Evolutionary conservation across 1,140 invertebrate species (phyloP).

Genomic region (Aphidius ervi): DNA sequence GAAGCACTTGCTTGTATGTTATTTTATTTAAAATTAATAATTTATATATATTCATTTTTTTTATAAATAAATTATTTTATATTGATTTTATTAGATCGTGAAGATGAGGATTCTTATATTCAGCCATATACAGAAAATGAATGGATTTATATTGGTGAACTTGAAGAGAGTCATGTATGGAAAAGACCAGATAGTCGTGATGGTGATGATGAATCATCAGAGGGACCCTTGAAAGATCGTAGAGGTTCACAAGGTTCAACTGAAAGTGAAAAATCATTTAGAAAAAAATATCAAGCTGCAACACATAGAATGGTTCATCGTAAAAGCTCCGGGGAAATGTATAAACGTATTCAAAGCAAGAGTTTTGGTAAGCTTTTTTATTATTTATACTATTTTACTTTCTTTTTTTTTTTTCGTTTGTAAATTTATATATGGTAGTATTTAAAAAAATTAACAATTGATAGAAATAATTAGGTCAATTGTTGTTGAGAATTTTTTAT

Average conservation of each 20-base stretch:
- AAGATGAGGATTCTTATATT: conserved; percentile 66
- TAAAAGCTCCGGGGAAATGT: conserved; percentile 88
- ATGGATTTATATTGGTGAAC: conserved; percentile 74
- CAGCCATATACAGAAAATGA: conserved; percentile 66
- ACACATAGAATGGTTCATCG: conserved; percentile 87
- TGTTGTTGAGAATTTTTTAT: neutral
- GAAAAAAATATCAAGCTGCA: conserved; percentile 78
- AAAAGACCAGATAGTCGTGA: conserved; percentile 55
- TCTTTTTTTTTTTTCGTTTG: neutral
- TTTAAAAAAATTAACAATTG: neutral
- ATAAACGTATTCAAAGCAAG: conserved; percentile 76
- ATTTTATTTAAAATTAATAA: neutral
- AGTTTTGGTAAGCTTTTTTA: conserved; percentile 68
- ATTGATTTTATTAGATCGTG: conserved; percentile 46
- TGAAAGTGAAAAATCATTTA: conserved; percentile 81
- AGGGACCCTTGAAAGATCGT: conserved; percentile 46
- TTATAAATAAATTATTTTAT: neutral
- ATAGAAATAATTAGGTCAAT: conserved; percentile 11
- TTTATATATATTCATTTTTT: neutral
- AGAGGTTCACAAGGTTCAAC: conserved; percentile 69
- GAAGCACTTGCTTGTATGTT: conserved; percentile 64
- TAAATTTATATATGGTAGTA: too few relatives aligned
- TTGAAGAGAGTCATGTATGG: conserved; percentile 69
- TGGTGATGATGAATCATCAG: conserved; percentile 43
- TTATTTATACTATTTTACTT: conserved; percentile 30